Base-by-base conservation (phyloP, 2,888 invertebrate genomes). In the Abscondita cerata region DNA sequence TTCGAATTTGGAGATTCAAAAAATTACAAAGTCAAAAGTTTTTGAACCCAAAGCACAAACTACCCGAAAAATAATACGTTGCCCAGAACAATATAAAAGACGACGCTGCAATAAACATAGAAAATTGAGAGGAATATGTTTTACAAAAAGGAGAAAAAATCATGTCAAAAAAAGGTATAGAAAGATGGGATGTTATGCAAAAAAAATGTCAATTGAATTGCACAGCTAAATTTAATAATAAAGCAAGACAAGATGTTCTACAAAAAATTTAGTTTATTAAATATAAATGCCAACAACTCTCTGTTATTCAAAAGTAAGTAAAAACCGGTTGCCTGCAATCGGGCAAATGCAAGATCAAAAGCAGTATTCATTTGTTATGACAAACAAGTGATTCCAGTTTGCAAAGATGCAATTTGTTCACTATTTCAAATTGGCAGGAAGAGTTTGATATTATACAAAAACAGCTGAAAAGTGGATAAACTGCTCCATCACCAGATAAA, bases 271-370 rank as follows among this genome's bases (percentile, higher is more conserved):
- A 44, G 44, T 25, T 11, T 1, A 19, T 15, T 44, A 31, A 33
- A 44, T 44, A 44, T 38, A 31, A 44, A 51, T 48, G 25, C 19
- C 15, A 56, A 56, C 33, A 52, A 44, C 52, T 34, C 38, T 20
- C 3, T 41, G 11, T 41, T 48, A n/a, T 56, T 56, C 38, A 56
- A 34, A 19, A 58, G 51, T 47, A 31, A 1, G 9, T 38, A 19
- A 16, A 50, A 56, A 38, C 33, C 31, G 12, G 38, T 50, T 40
- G 40, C 38, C 12, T 38, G 50, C 16, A 25, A 54, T 41, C 41
- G 33, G 46, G 31, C 18, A 59, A 31, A 50, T 33, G 11, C 33
- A 1, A 12, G 1, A 31, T 33, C 1, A 25, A n/a, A 50, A 33
- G 33, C 12, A 25, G 4, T 25, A n/a, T 16, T 13, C 33, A 3